Evolutionary conservation across 2,888 invertebrate genomes (phyloP).

Genomic region (Sesia bembeciformis): DNA sequence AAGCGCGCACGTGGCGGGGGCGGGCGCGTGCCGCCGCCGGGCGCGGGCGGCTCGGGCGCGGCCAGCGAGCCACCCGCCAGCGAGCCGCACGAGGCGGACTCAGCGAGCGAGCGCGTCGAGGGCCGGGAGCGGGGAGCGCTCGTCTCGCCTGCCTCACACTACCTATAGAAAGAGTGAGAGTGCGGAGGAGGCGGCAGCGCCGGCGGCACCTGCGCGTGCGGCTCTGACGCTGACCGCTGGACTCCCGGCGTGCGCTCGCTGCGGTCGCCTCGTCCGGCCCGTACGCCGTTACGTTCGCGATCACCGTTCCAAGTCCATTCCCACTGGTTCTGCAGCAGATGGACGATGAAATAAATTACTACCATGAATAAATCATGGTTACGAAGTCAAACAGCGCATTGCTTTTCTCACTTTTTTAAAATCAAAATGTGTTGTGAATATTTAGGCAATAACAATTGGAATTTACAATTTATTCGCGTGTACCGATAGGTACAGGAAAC

Average conservation of each 20-base stretch:
- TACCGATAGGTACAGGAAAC: too few species aligned
- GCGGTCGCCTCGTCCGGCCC: conserved; percentile 20
- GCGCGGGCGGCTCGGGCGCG: conserved; percentile 28
- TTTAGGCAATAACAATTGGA: too few species aligned
- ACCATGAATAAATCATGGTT: too few species aligned
- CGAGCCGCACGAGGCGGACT: conserved; percentile 64
- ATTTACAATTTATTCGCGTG: too few species aligned
- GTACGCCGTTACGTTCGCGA: conserved; percentile 25
- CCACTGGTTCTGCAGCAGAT: conserved; percentile 32
- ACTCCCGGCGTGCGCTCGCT: conserved; percentile 54
- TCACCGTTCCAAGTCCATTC: conserved; percentile 62
- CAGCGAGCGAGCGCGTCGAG: conserved; percentile 65
- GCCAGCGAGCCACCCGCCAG: conserved; percentile 31
- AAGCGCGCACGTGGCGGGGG: conserved; percentile 37
- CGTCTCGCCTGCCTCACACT: conserved; percentile 70
- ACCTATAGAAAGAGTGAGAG: conserved; percentile 71
- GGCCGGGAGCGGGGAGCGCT: conserved; percentile 57
- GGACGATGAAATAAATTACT: too few species aligned
- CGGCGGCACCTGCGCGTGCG: conserved; percentile 71
- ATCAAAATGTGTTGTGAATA: too few species aligned
- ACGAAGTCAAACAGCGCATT: too few species aligned
- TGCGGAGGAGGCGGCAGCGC: conserved; percentile 67
- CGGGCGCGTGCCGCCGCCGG: conserved; percentile 51
- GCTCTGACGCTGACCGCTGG: conserved; percentile 76
- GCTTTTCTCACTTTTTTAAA: too few species aligned